These are phyloP conservation scores for Oophaga sylvatica DNA, from an alignment of 2,797 vertebrate genomes.

Conservation along the genomic window DNA sequence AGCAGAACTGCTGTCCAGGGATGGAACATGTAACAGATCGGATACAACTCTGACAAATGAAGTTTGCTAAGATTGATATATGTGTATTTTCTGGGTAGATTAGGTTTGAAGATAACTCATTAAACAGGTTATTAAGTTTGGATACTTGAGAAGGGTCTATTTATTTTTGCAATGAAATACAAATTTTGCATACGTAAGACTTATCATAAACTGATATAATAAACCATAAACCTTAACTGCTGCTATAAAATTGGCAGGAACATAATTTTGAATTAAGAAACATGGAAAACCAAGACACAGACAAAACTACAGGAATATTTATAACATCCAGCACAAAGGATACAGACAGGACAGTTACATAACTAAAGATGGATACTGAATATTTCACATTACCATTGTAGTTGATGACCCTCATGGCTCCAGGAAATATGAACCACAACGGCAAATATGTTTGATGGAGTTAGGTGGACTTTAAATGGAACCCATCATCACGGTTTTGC, in stretches of 20 bases:
- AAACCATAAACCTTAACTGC: background rate
- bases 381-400: background rate
- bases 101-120: background rate
- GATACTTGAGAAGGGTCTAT: background rate
- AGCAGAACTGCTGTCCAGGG: background rate
- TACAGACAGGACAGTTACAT: background rate
- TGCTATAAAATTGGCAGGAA: background rate
- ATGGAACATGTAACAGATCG: background rate
- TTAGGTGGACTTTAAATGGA: no score
- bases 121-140: conserved; percentile 17
- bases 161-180: background rate
- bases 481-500: no score
- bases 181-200: conserved; percentile 1
- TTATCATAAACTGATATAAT: background rate
- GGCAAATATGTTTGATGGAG: no score
- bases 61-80: background rate
- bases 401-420: no score
- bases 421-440: no score
- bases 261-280: background rate
- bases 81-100: background rate
- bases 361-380: background rate
- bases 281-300: background rate
- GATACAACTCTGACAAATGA: background rate
- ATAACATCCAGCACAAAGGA: background rate
- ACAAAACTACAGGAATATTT: background rate